Evolutionary conservation across 2,113 vertebrate species (phyloP).

Genomic region (Triplophysa siluroides): DNA sequence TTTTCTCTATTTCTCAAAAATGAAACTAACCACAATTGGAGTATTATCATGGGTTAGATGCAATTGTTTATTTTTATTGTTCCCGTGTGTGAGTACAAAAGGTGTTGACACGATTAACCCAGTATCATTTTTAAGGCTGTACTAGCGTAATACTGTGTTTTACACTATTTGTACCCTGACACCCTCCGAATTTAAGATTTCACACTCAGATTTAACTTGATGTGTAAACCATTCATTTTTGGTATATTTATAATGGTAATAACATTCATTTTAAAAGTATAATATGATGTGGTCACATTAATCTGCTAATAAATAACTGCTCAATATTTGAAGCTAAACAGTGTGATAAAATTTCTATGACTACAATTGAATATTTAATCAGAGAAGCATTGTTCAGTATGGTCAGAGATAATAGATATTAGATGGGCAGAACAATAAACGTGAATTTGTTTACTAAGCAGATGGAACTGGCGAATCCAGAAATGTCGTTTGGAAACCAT

Average conservation of each 20-base stretch:
- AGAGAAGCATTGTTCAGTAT: too few species aligned
- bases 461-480: too few species aligned
- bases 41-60: not conserved
- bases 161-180: too few species aligned
- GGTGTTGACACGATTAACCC: not conserved
- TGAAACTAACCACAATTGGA: not conserved
- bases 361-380: too few species aligned
- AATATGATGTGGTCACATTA: not conserved
- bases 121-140: not conserved
- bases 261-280: not conserved
- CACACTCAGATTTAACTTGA: too few species aligned
- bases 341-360: too few species aligned
- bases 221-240: not conserved
- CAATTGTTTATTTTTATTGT: not conserved
- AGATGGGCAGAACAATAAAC: too few species aligned
- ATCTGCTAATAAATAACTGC: not conserved
- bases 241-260: not conserved
- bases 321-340: too few species aligned
- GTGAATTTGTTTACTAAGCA: too few species aligned
- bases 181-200: too few species aligned
- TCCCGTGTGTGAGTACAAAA: not conserved
- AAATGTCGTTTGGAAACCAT: too few species aligned
- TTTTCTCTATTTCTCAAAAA: constrained; percentile 5
- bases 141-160: not conserved
- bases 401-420: too few species aligned